Conservation (phyloP, 37 sponge, comb jelly and placozoan genomes). For the Spongilla lacustris region DNA sequence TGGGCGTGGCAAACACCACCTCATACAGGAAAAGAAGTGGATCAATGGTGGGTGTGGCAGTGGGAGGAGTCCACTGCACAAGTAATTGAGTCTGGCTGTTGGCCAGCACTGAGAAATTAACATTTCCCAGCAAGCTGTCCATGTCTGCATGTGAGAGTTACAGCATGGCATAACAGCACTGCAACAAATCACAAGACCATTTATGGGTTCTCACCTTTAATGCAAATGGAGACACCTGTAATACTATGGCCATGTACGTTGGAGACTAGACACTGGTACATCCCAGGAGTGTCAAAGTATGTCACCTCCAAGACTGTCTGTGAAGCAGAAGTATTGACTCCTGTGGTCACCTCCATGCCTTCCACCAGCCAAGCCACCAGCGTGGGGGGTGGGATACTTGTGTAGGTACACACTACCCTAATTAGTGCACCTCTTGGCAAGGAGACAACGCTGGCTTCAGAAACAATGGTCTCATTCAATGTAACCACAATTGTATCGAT, state of each 20-base stretch:
- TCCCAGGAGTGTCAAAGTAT: background rate
- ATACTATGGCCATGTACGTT: constrained; percentile 14
- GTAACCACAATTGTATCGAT: no score
- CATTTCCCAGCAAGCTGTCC: constrained; percentile 4
- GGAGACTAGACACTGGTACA: constrained; percentile 41
- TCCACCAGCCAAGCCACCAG: constrained; percentile 12
- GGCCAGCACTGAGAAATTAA: constrained; percentile 12
- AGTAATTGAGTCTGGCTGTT: constrained; percentile 22
- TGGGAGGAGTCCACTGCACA: constrained; percentile 6
- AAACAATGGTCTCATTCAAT: no score
- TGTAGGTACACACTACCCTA: background rate
- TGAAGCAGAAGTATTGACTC: background rate
- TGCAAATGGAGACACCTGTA: constrained; percentile 6
- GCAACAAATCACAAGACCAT: background rate
- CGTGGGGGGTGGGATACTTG: background rate
- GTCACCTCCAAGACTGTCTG: background rate
- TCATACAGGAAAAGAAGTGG: constrained; percentile 15
- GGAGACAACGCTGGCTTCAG: background rate
- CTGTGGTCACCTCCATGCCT: background rate
- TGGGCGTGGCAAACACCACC: background rate
- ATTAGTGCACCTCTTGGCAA: background rate
- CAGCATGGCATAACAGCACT: background rate
- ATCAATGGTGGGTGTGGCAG: background rate
- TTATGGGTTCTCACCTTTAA: background rate
- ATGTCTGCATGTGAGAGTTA: constrained; percentile 1